A percentile compares a stretch with the other conserved stretches of the same genome.
Conservation (phyloP, 2,888 invertebrate species). For the Hybos culiciformis region DNA sequence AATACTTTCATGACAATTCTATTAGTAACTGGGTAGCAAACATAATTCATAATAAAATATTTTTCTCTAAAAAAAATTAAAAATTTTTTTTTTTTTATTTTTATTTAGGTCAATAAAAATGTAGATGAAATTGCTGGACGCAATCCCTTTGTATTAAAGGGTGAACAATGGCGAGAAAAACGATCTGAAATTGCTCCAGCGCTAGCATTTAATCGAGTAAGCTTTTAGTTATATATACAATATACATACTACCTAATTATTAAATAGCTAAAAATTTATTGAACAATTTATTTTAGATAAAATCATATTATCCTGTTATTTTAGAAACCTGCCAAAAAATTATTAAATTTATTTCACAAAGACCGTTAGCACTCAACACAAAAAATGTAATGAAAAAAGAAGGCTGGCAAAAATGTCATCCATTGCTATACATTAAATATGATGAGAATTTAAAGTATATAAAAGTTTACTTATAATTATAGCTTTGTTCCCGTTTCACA, state of each 20-base stretch:
- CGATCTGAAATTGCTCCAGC: slow-evolving; percentile 18
- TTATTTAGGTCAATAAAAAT: slow-evolving; percentile 27
- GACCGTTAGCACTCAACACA: slow-evolving; percentile 11
- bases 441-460: not conserved
- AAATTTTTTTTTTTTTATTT: not conserved
- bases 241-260: slow-evolving; percentile 3
- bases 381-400: not conserved
- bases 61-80: not conserved
- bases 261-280: not conserved
- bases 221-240: not conserved
- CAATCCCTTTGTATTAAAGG: slow-evolving; percentile 23
- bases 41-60: not conserved
- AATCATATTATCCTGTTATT: slow-evolving; percentile 38
- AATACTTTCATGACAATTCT: slow-evolving; percentile 28
- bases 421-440: not conserved
- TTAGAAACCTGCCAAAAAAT: slow-evolving; percentile 33
- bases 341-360: slow-evolving; percentile 17
- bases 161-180: slow-evolving; percentile 23
- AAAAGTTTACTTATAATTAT: not conserved
- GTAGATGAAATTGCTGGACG: slow-evolving; percentile 35
- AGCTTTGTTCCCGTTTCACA: slow-evolving; percentile 30
- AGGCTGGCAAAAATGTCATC: too few species aligned
- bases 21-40: not conserved
- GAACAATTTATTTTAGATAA: slow-evolving; percentile 22
- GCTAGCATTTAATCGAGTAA: slow-evolving; percentile 16